phyloP scores from a whole-genome alignment of 2,888 invertebrate species.

The Lithophane semibrunnea region DNA sequence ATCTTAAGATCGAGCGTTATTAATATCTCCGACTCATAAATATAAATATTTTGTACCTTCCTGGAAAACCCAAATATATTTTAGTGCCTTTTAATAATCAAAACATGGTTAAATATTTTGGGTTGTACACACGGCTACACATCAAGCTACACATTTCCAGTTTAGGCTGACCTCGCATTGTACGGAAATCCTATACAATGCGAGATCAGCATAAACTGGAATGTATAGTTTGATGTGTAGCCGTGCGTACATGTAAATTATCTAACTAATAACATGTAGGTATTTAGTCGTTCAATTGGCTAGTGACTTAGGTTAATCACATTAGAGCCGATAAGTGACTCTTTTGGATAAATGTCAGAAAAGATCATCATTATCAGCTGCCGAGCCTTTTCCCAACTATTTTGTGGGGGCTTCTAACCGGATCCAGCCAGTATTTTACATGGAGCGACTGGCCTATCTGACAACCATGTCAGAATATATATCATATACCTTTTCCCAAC shows the following conservation, averaged over 20 bases:
- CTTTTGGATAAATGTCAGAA: not conserved
- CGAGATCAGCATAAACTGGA: too few species aligned
- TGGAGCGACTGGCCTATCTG: too few species aligned
- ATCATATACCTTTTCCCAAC: too few species aligned
- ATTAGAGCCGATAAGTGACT: not conserved
- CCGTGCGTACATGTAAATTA: not conserved
- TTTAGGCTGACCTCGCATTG: too few species aligned
- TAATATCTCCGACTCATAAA: conserved; percentile 45
- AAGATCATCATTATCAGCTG: not conserved
- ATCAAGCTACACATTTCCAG: too few species aligned
- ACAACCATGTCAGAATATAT: too few species aligned
- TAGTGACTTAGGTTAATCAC: not conserved
- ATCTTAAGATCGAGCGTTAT: conserved; percentile 23
- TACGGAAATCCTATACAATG: too few species aligned
- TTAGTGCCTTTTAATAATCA: not conserved
- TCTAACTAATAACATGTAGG: not conserved
- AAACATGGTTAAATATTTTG: not conserved
- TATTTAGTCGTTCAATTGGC: not conserved
- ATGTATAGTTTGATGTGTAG: too few species aligned
- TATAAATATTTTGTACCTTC: conserved; percentile 2
- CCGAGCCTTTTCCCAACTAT: too few species aligned
- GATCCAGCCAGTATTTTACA: too few species aligned
- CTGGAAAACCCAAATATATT: conserved; percentile 31
- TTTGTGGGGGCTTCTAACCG: too few species aligned
- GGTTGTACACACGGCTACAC: too few species aligned